These are phyloP conservation scores for Odontocerum albicorne DNA, from an alignment of 2,888 invertebrate genomes.

Conservation along the genomic window DNA sequence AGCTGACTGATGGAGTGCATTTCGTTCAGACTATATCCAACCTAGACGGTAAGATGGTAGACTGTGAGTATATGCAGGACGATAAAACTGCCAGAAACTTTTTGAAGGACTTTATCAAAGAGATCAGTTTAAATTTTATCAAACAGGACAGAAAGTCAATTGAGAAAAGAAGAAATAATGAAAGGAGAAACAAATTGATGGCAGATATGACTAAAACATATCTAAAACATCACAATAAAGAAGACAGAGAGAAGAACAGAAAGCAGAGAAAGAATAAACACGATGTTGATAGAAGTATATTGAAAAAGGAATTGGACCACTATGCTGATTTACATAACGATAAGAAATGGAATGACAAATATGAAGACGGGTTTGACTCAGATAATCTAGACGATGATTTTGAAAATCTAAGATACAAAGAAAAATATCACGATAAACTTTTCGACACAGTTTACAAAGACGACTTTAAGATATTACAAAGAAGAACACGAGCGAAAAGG, in stretches of 20 bases:
- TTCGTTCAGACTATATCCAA: slow-evolving; percentile 71
- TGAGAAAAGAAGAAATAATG: slow-evolving; percentile 1
- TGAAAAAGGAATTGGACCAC: slow-evolving; percentile 9
- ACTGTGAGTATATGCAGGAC: slow-evolving; percentile 68
- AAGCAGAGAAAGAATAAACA: slow-evolving; percentile 2
- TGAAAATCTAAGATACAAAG: slow-evolving; percentile 1
- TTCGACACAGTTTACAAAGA: slow-evolving; percentile 2
- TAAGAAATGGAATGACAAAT: slow-evolving; percentile 5
- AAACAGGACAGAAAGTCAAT: slow-evolving; percentile 4
- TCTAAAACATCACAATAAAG: too few species aligned
- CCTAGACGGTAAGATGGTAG: slow-evolving; percentile 59
- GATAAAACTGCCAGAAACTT: slow-evolving; percentile 59
- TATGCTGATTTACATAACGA: slow-evolving; percentile 15
- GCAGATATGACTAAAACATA: not conserved
- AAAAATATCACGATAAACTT: not conserved
- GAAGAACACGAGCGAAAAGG: slow-evolving; percentile 1
- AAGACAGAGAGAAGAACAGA: not conserved
- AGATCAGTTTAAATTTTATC: slow-evolving; percentile 47
- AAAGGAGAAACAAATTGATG: not conserved
- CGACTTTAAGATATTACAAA: slow-evolving; percentile 4
- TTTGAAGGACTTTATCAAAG: slow-evolving; percentile 59
- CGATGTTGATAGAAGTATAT: not conserved
- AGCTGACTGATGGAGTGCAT: slow-evolving; percentile 68
- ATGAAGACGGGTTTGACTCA: too few species aligned
- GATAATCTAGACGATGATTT: slow-evolving; percentile 3